phyloP scores from a whole-genome alignment of 2,888 invertebrate species.

The Agonum fuliginosum region DNA sequence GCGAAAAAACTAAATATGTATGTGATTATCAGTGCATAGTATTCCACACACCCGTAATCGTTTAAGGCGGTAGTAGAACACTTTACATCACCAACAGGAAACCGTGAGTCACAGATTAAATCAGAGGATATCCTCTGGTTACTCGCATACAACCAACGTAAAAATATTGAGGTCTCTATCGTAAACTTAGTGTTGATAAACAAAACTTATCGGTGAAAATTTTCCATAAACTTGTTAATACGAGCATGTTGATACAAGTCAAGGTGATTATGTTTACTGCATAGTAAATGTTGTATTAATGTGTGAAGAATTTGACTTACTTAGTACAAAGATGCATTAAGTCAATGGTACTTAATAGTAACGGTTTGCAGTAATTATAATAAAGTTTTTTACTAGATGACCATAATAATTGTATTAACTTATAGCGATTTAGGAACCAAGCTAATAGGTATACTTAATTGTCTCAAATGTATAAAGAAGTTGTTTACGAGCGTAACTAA shows the following conservation, averaged over 20 bases:
- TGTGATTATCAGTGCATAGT: slow-evolving; percentile 42
- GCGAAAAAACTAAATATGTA: not conserved
- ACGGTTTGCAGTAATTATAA: not conserved
- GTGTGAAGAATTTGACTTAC: not conserved
- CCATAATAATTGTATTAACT: too few species aligned
- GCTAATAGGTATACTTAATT: too few species aligned
- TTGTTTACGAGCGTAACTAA: too few species aligned
- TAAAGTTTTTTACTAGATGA: not conserved
- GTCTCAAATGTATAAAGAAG: too few species aligned
- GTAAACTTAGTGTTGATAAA: slow-evolving; percentile 5
- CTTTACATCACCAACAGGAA: slow-evolving; percentile 36
- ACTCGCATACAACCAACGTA: slow-evolving; percentile 22
- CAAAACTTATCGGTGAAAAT: slow-evolving; percentile 1
- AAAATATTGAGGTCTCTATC: slow-evolving; percentile 20
- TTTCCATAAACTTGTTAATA: not conserved
- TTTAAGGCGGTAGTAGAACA: not conserved
- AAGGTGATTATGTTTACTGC: not conserved
- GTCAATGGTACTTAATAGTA: not conserved
- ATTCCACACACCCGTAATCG: not conserved
- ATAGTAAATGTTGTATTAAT: not conserved
- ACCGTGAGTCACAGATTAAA: slow-evolving; percentile 26
- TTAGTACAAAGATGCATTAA: not conserved
- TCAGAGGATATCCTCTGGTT: slow-evolving; percentile 53
- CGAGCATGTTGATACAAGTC: not conserved
- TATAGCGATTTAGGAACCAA: too few species aligned